These are phyloP conservation scores for Magallana nippona DNA, from an alignment of 2,888 invertebrate genomes.

Conservation along the genomic window DNA sequence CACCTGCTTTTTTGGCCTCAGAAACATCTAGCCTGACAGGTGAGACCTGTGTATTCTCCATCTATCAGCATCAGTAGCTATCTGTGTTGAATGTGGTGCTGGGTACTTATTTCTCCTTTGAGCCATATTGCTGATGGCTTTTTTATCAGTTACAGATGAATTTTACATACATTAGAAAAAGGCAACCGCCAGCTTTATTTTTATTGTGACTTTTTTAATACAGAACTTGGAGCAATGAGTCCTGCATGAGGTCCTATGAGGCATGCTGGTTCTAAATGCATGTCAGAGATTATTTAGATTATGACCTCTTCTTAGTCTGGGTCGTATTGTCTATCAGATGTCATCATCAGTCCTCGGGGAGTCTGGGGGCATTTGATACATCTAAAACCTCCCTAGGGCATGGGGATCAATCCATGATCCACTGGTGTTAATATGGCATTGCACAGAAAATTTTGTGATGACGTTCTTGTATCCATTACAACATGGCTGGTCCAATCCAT, in stretches of 20 bases:
- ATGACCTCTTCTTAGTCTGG: background rate
- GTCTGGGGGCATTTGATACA: constrained; percentile 8
- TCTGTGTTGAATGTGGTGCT: no score
- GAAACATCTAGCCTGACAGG: no score
- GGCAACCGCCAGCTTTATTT: background rate
- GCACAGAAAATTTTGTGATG: background rate
- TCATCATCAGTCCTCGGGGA: background rate
- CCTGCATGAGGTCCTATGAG: background rate
- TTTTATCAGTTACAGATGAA: constrained; percentile 10
- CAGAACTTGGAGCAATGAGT: background rate
- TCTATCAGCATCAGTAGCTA: no score
- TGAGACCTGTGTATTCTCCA: no score
- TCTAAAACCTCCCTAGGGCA: background rate
- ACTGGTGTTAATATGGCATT: background rate
- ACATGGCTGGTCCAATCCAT: no score
- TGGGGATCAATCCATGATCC: no score
- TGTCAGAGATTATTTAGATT: background rate
- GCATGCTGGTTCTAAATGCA: background rate
- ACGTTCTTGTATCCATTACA: no score
- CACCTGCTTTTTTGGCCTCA: no score
- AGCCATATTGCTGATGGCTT: background rate
- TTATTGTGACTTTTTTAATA: background rate
- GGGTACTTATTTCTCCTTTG: background rate
- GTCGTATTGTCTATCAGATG: background rate
- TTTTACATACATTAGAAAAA: background rate